Conservation (phyloP, 2,113 vertebrate species). For the Chloropsis hardwickii region DNA sequence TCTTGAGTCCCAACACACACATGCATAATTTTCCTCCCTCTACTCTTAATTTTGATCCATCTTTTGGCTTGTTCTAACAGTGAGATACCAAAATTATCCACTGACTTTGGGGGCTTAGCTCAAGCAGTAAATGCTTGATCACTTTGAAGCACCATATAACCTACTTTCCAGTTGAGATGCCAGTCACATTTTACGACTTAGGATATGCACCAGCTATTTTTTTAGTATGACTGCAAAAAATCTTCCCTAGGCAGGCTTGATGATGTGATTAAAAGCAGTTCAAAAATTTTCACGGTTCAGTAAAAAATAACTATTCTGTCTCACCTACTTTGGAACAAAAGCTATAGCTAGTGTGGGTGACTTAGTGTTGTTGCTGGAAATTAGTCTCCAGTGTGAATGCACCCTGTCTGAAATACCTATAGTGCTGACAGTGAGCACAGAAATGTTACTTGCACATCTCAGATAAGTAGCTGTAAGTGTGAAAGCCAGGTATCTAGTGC, state of each 20-base stretch:
- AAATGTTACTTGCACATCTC: background rate
- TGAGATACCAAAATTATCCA: background rate
- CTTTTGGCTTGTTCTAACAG: background rate
- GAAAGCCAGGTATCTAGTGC: background rate
- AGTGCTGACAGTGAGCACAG: background rate
- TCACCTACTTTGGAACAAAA: background rate
- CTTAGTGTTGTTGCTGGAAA: background rate
- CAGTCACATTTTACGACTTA: conserved; percentile 40
- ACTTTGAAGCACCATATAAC: background rate
- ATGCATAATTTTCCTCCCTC: background rate
- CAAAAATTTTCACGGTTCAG: background rate
- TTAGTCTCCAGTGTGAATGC: background rate
- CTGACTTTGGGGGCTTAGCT: background rate
- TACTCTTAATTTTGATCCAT: background rate
- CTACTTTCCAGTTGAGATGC: background rate
- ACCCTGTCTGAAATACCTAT: background rate
- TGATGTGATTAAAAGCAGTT: background rate
- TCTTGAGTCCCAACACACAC: background rate
- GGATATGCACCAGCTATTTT: background rate
- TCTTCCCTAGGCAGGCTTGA: background rate
- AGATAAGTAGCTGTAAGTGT: background rate
- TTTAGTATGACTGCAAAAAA: background rate
- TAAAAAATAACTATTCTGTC: background rate
- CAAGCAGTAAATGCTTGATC: background rate
- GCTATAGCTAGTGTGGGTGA: background rate